A percentile compares a stretch with the other conserved stretches of the same genome.
These are phyloP conservation scores for Dorcus parallelipipedus DNA, from an alignment of 2,888 invertebrate species.

Conservation along the genomic window DNA sequence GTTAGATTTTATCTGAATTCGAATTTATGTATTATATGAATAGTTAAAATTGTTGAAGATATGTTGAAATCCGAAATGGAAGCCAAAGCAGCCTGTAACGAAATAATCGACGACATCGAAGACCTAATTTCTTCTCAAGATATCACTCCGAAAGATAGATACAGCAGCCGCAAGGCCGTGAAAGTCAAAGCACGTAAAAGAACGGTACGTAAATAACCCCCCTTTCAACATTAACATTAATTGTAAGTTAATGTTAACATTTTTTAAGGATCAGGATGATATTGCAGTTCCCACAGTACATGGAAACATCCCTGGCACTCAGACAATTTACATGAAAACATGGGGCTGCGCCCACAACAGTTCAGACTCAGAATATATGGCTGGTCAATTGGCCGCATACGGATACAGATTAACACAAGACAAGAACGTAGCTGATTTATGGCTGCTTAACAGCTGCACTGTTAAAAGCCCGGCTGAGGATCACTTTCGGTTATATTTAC, in stretches of 20 bases:
- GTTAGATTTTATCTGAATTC: neutral
- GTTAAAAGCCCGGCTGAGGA: slow-evolving; percentile 98
- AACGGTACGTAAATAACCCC: neutral
- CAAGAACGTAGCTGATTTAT: slow-evolving; percentile 80
- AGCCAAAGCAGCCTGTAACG: slow-evolving; percentile 50
- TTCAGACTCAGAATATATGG: slow-evolving; percentile 98
- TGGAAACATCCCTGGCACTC: slow-evolving; percentile 62
- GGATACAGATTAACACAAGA: slow-evolving; percentile 83
- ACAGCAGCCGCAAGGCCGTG: slow-evolving; percentile 67
- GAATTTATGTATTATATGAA: neutral
- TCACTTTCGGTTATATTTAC: slow-evolving; percentile 50
- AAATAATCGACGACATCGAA: slow-evolving; percentile 79
- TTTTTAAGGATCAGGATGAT: slow-evolving; percentile 4
- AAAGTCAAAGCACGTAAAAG: slow-evolving; percentile 62
- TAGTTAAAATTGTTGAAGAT: neutral
- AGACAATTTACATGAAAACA: slow-evolving; percentile 83
- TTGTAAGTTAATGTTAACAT: neutral
- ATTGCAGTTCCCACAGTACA: slow-evolving; percentile 21
- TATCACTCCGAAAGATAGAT: slow-evolving; percentile 74
- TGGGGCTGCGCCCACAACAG: slow-evolving; percentile 99
- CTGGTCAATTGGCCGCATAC: slow-evolving; percentile 83
- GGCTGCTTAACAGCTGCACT: slow-evolving; percentile 96
- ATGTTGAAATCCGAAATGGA: neutral
- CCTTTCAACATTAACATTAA: neutral
- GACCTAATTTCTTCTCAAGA: slow-evolving; percentile 79